Evolutionary conservation across 2,797 vertebrate species (phyloP), one percentile per base, ranked within the genome.

Genomic region (Hybognathus amarus): DNA sequence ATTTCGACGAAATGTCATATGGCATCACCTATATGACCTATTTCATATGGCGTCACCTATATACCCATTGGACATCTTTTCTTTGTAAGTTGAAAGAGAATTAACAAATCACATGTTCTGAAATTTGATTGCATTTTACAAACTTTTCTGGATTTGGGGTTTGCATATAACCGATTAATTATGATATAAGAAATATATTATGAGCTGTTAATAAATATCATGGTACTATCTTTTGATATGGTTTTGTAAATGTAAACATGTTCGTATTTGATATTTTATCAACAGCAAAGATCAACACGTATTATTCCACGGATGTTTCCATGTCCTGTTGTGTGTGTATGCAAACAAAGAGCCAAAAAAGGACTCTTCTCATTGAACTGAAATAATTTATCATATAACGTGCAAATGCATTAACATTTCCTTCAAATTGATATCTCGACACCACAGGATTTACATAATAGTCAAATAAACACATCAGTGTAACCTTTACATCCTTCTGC

Each of bases 401-500:
- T 30, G 24, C 42, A 33, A 50, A 74, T 70, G 20, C 52, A 80
- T 33, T 67, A 73, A 59, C 52, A 71, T 70, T 74, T 68, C 71
- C 52, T 1, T 12, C 17, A 15, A 38, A 76, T 77, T 80, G 89
- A 90, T 79, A 85, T 89, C 87, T 61, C 11, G 12, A 24, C 30
- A 66, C 82, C 70, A 79, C 74, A 82, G 0, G 66, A 64, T 86
- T 82, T 88, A 87, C 84, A 78, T 64, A 15, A 36, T 74, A 66
- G n/a, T 67, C 77, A 79, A 70, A 71, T 80, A 47, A 61, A 59
- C 22, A 15, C 45, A 40, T 45, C 67, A 63, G 17, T 15, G 24
- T 30, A 47, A 70, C 24, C 27, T 70, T 63, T 8, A 80, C 12
- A n/a, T 33, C 38, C 42, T 45, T 45, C 36, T 24, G 12, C 36